Percentiles rank a stretch among this genome's conserved stretches.
phyloP scores from a whole-genome alignment of 2,888 invertebrate species.

The Dinocampus coccinellae region DNA sequence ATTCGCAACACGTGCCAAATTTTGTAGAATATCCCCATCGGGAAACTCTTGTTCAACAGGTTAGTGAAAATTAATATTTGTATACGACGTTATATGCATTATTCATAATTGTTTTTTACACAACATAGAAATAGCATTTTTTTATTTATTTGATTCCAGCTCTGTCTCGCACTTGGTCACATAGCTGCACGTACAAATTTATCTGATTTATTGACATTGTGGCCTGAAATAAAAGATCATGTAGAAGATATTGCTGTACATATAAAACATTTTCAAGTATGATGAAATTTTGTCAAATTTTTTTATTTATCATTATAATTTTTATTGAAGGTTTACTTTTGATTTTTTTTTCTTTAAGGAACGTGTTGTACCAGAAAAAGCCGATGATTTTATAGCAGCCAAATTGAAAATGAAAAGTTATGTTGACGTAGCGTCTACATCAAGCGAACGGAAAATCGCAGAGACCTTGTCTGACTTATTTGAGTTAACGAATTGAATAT shows the following conservation, averaged over 20 bases:
- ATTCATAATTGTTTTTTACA: slow-evolving; percentile 2
- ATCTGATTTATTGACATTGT: slow-evolving; percentile 58
- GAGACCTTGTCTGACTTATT: slow-evolving; percentile 56
- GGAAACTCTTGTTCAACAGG: slow-evolving; percentile 88
- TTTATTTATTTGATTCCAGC: slow-evolving; percentile 69
- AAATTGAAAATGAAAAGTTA: slow-evolving; percentile 55
- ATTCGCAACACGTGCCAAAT: slow-evolving; percentile 83
- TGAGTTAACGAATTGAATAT: slow-evolving; percentile 45
- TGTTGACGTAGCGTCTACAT: slow-evolving; percentile 48
- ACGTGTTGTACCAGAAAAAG: slow-evolving; percentile 63
- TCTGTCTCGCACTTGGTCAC: slow-evolving; percentile 82
- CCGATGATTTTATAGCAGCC: slow-evolving; percentile 60
- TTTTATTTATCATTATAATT: neutral
- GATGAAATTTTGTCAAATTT: slow-evolving; percentile 17
- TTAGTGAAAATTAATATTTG: slow-evolving; percentile 56
- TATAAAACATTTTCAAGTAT: slow-evolving; percentile 62
- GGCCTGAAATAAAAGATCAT: slow-evolving; percentile 60
- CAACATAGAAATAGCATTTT: slow-evolving; percentile 25
- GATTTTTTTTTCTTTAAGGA: slow-evolving; percentile 53
- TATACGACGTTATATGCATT: neutral
- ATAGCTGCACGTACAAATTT: slow-evolving; percentile 70
- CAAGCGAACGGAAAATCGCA: slow-evolving; percentile 56
- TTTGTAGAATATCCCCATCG: slow-evolving; percentile 88
- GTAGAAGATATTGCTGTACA: slow-evolving; percentile 57
- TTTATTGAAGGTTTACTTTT: neutral